Conservation (phyloP, 2,888 invertebrate species). For the Tipula confusa region DNA sequence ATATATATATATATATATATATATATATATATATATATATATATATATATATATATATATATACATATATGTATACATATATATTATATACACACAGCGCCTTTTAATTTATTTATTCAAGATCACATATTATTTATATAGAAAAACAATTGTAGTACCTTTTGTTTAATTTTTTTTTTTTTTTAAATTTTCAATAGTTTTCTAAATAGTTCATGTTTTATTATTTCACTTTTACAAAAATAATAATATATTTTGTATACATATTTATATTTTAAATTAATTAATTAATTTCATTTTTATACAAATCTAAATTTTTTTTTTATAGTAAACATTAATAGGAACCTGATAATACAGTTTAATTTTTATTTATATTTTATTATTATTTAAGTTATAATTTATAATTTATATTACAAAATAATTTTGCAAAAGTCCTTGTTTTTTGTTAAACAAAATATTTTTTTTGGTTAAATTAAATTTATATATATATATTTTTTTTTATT, state of each 20-base stretch:
- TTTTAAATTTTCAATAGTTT: constrained; percentile 21
- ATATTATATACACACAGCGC: not conserved
- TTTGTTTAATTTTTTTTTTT: too few relatives aligned
- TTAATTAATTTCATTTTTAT: constrained; percentile 34
- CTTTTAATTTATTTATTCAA: constrained; percentile 20
- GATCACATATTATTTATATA: not conserved
- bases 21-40: too few relatives aligned
- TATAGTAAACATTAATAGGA: constrained; percentile 45
- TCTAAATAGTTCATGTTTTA: constrained; percentile 6
- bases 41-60: too few relatives aligned
- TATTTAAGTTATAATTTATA: constrained; percentile 27
- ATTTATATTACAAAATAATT: constrained; percentile 26
- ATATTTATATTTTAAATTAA: constrained; percentile 41
- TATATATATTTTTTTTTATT: not conserved
- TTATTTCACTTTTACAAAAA: constrained; percentile 28
- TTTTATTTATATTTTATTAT: constrained; percentile 20
- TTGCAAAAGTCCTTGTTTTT: constrained; percentile 13
- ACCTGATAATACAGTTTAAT: constrained; percentile 41
- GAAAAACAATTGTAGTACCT: constrained; percentile 13
- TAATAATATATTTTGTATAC: constrained; percentile 29
- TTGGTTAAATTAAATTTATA: not conserved
- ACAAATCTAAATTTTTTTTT: constrained; percentile 29
- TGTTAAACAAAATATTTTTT: not conserved
- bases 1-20: too few relatives aligned
- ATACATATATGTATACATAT: not conserved